Evolutionary conservation across 2,888 invertebrate species (phyloP).

Genomic region (Holacanthella duospinosa): DNA sequence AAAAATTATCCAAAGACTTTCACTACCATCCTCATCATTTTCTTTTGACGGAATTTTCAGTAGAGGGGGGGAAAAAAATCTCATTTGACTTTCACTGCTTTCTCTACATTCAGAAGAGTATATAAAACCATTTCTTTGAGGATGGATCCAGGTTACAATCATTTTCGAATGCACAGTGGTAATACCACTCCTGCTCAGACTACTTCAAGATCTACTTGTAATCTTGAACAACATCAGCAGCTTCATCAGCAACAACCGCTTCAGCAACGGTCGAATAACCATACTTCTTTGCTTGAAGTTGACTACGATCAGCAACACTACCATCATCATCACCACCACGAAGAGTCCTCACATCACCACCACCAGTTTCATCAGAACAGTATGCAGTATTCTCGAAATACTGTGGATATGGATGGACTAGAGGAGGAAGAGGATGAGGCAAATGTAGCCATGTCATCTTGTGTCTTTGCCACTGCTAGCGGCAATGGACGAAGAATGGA

Average conservation of each 20-base stretch:
- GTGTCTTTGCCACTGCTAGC: not conserved
- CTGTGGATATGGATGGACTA: slow-evolving; percentile 12
- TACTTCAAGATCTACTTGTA: not conserved
- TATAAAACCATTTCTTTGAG: slow-evolving; percentile 16
- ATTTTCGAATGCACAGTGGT: slow-evolving; percentile 18
- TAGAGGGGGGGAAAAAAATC: no score
- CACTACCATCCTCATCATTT: no score
- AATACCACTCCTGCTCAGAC: not conserved
- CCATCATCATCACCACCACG: not conserved
- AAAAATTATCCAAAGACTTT: not conserved
- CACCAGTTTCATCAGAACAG: slow-evolving; percentile 16
- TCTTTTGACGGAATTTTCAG: not conserved
- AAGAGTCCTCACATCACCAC: slow-evolving; percentile 12
- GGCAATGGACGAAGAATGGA: not conserved
- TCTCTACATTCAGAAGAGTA: not conserved
- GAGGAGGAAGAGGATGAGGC: not conserved
- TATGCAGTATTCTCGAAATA: not conserved
- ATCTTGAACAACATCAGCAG: slow-evolving; percentile 1
- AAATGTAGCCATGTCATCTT: not conserved
- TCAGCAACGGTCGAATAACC: no score
- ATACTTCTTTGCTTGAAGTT: no score
- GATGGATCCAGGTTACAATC: slow-evolving; percentile 23
- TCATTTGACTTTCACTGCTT: slow-evolving; percentile 9
- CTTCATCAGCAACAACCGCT: slow-evolving; percentile 5
- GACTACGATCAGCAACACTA: not conserved